Evolutionary conservation across 2,113 vertebrate genomes (phyloP).

Genomic region (Phoenicopterus ruber): DNA sequence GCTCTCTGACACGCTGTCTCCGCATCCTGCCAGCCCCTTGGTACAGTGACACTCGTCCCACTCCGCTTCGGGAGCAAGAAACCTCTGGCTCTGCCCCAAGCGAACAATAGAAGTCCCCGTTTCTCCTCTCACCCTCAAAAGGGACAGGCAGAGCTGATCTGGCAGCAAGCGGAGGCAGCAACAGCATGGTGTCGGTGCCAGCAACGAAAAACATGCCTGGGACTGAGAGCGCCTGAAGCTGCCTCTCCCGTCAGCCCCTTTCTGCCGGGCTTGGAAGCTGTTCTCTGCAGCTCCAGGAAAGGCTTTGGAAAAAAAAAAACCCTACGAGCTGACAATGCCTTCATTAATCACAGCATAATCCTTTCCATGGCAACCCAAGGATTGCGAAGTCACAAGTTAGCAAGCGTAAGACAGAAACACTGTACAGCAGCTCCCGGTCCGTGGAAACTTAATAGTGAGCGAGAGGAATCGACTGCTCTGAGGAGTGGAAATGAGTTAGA

Average conservation of each 20-base stretch:
- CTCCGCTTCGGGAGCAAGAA: neutral
- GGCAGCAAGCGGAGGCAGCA: neutral
- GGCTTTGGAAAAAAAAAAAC: neutral
- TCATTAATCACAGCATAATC: constrained; percentile 69
- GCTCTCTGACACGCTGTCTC: neutral
- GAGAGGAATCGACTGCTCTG: neutral
- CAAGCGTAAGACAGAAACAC: constrained; percentile 24
- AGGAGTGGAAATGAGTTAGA: neutral
- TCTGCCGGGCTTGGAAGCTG: neutral
- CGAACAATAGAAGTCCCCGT: accelerated
- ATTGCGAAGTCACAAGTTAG: constrained; percentile 71
- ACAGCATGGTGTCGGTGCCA: accelerated
- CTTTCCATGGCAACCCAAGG: constrained; percentile 70
- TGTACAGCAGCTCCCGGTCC: neutral
- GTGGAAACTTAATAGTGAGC: neutral
- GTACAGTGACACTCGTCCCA: neutral
- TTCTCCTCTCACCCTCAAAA: neutral
- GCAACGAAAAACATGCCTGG: neutral
- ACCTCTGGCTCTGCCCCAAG: neutral
- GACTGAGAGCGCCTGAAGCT: neutral
- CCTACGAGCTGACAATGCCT: constrained; percentile 55
- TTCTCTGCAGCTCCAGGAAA: constrained; percentile 17
- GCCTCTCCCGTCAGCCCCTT: neutral
- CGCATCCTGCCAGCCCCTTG: neutral
- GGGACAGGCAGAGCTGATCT: neutral